These are phyloP conservation scores for Meandrusa payeni DNA, from an alignment of 2,888 invertebrate genomes.

Conservation along the genomic window DNA sequence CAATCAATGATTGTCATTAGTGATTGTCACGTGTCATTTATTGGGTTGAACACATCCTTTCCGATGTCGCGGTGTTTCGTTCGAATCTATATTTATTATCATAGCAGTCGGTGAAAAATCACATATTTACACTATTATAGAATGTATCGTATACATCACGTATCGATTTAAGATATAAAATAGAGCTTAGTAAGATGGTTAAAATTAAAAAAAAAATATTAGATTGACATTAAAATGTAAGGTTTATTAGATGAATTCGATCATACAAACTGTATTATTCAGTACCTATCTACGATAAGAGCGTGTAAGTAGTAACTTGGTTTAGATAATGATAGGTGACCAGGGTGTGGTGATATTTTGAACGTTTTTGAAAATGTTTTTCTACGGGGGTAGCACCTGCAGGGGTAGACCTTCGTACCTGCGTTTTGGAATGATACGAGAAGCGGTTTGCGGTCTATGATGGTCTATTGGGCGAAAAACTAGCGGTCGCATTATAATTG, in stretches of 20 bases:
- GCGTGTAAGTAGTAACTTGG: slow-evolving; percentile 73
- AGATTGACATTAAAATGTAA: slow-evolving; percentile 70
- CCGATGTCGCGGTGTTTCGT: slow-evolving; percentile 46
- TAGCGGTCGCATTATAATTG: slow-evolving; percentile 64
- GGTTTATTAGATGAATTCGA: slow-evolving; percentile 66
- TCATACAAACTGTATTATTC: slow-evolving; percentile 72
- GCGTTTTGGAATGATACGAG: slow-evolving; percentile 56
- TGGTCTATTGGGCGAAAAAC: slow-evolving; percentile 56
- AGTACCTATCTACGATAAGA: slow-evolving; percentile 65
- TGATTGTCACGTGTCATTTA: too few species aligned
- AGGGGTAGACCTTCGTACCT: slow-evolving; percentile 64
- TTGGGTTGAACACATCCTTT: slow-evolving; percentile 51
- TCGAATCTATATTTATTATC: slow-evolving; percentile 58
- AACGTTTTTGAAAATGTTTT: slow-evolving; percentile 81
- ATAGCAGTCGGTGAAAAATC: slow-evolving; percentile 59
- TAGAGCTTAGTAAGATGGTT: slow-evolving; percentile 79
- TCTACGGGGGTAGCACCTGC: too few species aligned
- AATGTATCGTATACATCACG: slow-evolving; percentile 76
- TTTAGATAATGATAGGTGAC: slow-evolving; percentile 79
- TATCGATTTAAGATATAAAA: slow-evolving; percentile 69
- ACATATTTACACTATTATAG: slow-evolving; percentile 78
- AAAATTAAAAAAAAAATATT: slow-evolving; percentile 62
- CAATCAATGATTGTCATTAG: slow-evolving; percentile 24
- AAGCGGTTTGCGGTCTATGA: slow-evolving; percentile 52
- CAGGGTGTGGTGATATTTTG: slow-evolving; percentile 81